Conservation (phyloP, 1,140 invertebrate genomes). For the Penaeus japonicus region DNA sequence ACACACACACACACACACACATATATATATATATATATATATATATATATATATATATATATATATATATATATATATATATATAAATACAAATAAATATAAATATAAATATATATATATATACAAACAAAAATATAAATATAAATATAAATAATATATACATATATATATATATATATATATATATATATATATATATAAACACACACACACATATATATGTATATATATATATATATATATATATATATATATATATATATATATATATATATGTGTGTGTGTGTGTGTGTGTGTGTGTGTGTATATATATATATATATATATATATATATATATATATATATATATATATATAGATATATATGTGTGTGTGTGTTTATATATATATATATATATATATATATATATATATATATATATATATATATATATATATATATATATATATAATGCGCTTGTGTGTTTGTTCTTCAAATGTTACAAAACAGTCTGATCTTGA, state of each 20-base stretch:
- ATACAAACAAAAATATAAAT: background rate
- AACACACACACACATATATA: background rate
- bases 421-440: background rate
- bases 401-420: background rate
- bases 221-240: background rate
- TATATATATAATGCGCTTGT: background rate
- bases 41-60: background rate
- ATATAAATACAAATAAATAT: background rate
- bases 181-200: background rate
- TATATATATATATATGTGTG: background rate
- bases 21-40: constrained; percentile 6
- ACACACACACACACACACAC: no score
- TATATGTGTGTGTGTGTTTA: no score
- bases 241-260: background rate
- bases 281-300: background rate
- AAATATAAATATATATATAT: background rate
- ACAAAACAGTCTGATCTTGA: background rate
- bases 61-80: background rate
- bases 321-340: background rate
- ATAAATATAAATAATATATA: background rate
- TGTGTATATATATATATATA: background rate
- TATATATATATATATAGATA: constrained; percentile 3
- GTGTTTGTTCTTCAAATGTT: background rate
- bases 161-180: background rate
- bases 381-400: background rate